Evolutionary conservation across 2,888 invertebrate genomes (phyloP), one percentile per base, ranked within the genome.

Genomic region (Parthenolecanium corni): DNA sequence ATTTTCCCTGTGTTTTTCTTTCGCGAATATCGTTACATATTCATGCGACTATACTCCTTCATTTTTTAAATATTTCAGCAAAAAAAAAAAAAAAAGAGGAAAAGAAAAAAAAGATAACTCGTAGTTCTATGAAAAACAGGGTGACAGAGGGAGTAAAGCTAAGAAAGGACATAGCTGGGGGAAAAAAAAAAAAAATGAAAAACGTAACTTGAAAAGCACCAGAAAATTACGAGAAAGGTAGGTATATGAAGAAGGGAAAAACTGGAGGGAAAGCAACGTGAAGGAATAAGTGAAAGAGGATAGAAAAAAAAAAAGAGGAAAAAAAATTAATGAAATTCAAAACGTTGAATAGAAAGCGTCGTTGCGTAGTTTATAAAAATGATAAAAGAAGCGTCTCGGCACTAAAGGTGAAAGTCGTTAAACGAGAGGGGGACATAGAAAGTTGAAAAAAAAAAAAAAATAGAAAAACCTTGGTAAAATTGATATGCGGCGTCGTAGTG

Each of bases 271-370:
- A 46, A 6, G 16, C 12, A 46, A 46, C 12, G 12, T 14, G 23
- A 49, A 49, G 23, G 18, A 49, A 44, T 56, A 56, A 56, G 44
- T 40, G 54, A 56, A 56, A 56, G 44, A 56, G 44, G 44, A 20
- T n/a, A 36, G 40, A 53, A 53, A 31, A 40, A 23, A 23, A 24
- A 40, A 40, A 56, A 56, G 40, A 38, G 40, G 23, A 44, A 52
- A 49, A 52, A 56, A 56, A 56, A 56, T 56, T 56, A 56, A 56
- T 56, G 54, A 56, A 56, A 56, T 56, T 56, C 54, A 56, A 56
- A 56, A 56, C 54, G 54, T 56, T 56, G 54, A 44, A 56, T 56
- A 56, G 54, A 56, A 56, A 56, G 54, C 54, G 54, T 56, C 54
- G 54, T 44, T 42, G 42, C 54, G 54, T 56, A 42, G 54, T 56